Evolutionary conservation across 2,888 invertebrate genomes (phyloP), one percentile per base, ranked within the genome.

Genomic region (Himalopsyche tibetana): DNA sequence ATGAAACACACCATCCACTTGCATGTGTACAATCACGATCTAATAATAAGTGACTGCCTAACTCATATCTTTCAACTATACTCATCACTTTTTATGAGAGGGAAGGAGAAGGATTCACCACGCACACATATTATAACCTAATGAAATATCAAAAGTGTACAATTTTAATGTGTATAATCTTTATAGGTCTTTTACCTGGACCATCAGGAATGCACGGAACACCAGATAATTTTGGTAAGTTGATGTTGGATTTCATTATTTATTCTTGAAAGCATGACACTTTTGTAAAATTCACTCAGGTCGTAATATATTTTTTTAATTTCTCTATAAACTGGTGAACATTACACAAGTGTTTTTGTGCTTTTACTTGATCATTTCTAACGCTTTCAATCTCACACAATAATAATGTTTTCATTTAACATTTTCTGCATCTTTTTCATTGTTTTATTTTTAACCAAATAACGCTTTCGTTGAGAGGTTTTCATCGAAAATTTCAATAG

Each of bases 211-310:
- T 97, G 92, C 96, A 95, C 90, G 95, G 94, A 90, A 94, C 94
- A 87, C 92, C 96, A 92, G 96, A 96, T 92, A 97, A 96, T 92
- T 97, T 96, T 93, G 96, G 96, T 96, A 93, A 96, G 96, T 95
- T 89, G 42, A 81, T 19, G 6, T 74, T 74, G 12, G 38, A 36
- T 74, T 36, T 36, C 74, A 74, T 74, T 74, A 38, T 36, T 74
- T 63, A 63, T 63, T 63, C 63, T 38, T 12, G 74, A 74, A 74
- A 74, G 74, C 74, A 74, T 74, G 74, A 38, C 38, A 38, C 19
- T 74, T 74, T 38, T 74, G 19, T 74, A 36, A 74, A 74, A 36
- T 74, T 74, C 11, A 36, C 36, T 36, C 15, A 36, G 12, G n/a
- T 36, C 74, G 15, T 74, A 19, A 74, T 19, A 11, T 63, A 5